Evolutionary conservation across 1,140 invertebrate species (phyloP).

Genomic region (Diorhabda elongata): DNA sequence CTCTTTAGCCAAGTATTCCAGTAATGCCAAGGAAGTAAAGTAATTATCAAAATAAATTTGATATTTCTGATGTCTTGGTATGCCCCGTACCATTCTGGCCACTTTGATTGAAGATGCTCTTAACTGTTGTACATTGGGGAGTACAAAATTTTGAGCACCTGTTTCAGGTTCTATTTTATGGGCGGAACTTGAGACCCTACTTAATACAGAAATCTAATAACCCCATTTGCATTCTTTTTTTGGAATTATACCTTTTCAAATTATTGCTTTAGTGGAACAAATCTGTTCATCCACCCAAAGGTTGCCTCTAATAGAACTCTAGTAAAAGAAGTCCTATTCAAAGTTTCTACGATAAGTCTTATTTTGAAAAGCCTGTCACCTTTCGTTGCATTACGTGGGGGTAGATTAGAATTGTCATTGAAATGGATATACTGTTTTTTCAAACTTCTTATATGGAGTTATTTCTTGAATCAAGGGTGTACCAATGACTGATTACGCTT

Average conservation of each 20-base stretch:
- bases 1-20: constrained; percentile 28
- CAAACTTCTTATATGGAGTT: no score
- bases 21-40: constrained; percentile 21
- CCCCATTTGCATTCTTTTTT: constrained; percentile 47
- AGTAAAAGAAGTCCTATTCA: no score
- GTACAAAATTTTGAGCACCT: constrained; percentile 9
- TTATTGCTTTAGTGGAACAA: constrained; percentile 14
- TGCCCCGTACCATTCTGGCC: constrained; percentile 11
- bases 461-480: no score
- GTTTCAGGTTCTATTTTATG: constrained; percentile 22
- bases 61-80: constrained; percentile 22
- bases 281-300: no score
- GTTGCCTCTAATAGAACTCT: no score
- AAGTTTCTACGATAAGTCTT: no score
- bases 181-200: constrained; percentile 25
- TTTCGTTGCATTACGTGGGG: no score
- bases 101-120: constrained; percentile 23
- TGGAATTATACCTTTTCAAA: constrained; percentile 33
- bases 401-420: no score
- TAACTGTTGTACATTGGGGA: constrained; percentile 18
- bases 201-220: constrained; percentile 38
- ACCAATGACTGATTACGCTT: no score
- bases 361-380: no score
- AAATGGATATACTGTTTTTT: no score
- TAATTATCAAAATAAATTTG: constrained; percentile 24